These are phyloP conservation scores for Podabrus alpinus DNA, from an alignment of 2,888 invertebrate species.

Conservation along the genomic window DNA sequence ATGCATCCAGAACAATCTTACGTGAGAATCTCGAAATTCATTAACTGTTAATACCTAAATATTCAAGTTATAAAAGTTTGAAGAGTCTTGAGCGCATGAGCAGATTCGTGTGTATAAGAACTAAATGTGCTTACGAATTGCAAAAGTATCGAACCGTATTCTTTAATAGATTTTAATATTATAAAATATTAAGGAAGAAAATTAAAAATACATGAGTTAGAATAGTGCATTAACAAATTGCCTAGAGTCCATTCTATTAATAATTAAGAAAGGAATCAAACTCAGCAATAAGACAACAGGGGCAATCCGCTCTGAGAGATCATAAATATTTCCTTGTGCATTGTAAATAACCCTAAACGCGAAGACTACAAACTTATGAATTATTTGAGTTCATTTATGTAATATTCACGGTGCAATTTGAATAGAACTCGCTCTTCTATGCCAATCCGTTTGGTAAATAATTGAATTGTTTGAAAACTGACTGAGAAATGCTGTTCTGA, in stretches of 20 bases:
- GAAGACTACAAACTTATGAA: slow-evolving; percentile 58
- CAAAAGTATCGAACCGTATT: not conserved
- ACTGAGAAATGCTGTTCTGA: slow-evolving; percentile 48
- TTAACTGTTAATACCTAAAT: not conserved
- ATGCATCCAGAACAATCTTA: not conserved
- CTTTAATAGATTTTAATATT: not conserved
- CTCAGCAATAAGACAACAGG: slow-evolving; percentile 53
- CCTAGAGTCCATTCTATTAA: slow-evolving; percentile 44
- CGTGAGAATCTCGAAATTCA: not conserved
- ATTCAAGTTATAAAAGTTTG: not conserved
- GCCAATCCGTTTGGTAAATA: slow-evolving; percentile 57
- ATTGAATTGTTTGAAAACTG: slow-evolving; percentile 56
- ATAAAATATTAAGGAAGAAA: not conserved
- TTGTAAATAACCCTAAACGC: slow-evolving; percentile 59
- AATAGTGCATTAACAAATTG: slow-evolving; percentile 50
- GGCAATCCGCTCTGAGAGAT: slow-evolving; percentile 53
- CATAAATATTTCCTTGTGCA: slow-evolving; percentile 65
- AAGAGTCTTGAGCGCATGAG: not conserved
- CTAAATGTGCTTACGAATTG: not conserved
- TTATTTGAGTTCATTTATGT: slow-evolving; percentile 58
- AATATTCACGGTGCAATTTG: slow-evolving; percentile 59
- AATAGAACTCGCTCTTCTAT: slow-evolving; percentile 57
- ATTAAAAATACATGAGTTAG: not conserved
- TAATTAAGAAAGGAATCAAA: slow-evolving; percentile 53
- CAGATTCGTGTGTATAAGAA: not conserved